Evolutionary conservation across 2,113 vertebrate species (phyloP), one percentile per base, ranked within the genome.

Genomic region (Petromus typicus): DNA sequence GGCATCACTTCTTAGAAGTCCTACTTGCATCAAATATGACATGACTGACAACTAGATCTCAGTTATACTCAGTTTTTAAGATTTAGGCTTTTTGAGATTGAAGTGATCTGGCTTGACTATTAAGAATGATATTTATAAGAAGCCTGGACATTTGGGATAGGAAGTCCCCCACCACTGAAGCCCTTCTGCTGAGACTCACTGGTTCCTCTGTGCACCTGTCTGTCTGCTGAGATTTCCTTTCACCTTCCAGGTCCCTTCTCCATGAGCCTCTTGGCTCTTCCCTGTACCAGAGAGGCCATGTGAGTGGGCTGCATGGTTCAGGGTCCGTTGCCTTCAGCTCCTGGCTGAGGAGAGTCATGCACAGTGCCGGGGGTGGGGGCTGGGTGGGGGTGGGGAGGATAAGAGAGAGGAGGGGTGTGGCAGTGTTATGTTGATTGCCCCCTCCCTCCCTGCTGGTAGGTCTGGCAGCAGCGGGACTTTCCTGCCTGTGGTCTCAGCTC

Each of bases 361-460:
- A 3, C 27, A 67, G 13, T 43, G 57, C 67, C 67, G 4, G 45
- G 3, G n/a, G n/a, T n/a, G n/a, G n/a, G n/a, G n/a, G n/a, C n/a
- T n/a, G n/a, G n/a, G n/a, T n/a, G n/a, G n/a, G n/a, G n/a, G n/a
- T n/a, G n/a, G n/a, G n/a, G n/a, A n/a, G n/a, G n/a, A 67, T 5
- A 23, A 48, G 45, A 48, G 43, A 6, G 4, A 12, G 30, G 22
- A 51, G 9, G 9, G 18, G 23, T 25, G n/a, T 8, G 51, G 37
- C 37, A 8, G 0, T 20, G 3, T 11, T 1, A 8, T 23, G 43
- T 27, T 27, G 9, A 14, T 1, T 40, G 13, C 8, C 64, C 76
- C 25, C 56, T 32, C 40, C 32, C 40, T 34, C 18, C 34, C 1
- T 30, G 23, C 56, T 11, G 32, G 32, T 14, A 22, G 9, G 51